These are phyloP conservation scores for Bellardia pandia DNA, from an alignment of 2,888 invertebrate species.

Conservation along the genomic window DNA sequence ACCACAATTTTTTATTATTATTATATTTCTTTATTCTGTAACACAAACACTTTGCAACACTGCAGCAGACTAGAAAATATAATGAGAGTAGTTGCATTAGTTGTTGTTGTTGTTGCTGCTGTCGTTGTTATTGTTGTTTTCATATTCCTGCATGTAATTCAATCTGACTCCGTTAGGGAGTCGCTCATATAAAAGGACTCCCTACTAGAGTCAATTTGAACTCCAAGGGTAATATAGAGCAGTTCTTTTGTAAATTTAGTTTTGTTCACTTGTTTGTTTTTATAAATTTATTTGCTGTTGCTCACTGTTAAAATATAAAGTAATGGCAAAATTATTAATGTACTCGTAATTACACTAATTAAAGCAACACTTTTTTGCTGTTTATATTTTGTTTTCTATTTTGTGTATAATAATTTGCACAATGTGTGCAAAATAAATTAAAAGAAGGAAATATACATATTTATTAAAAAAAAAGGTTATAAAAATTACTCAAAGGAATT, in stretches of 20 bases:
- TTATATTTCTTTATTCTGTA: not conserved
- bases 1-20: conserved; percentile 33
- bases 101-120: not conserved
- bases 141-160: conserved; percentile 91
- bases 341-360: conserved; percentile 57
- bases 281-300: conserved; percentile 25
- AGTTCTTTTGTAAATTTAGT: not conserved
- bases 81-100: not conserved
- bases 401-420: not conserved
- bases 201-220: conserved; percentile 99
- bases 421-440: not conserved
- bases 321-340: conserved; percentile 51
- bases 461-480: conserved; percentile 1
- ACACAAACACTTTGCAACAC: conserved; percentile 8
- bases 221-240: conserved; percentile 87
- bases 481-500: conserved; percentile 6
- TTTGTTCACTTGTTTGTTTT: conserved; percentile 4
- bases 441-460: conserved; percentile 1
- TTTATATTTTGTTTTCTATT: conserved; percentile 4
- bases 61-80: not conserved
- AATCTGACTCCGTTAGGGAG: conserved; percentile 99
- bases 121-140: conserved; percentile 82
- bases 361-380: conserved; percentile 12
- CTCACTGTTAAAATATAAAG: conserved; percentile 32
- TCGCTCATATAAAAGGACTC: conserved; percentile 95